Base-by-base conservation (phyloP, 2,888 invertebrate genomes). In the Adela reaumurella region DNA sequence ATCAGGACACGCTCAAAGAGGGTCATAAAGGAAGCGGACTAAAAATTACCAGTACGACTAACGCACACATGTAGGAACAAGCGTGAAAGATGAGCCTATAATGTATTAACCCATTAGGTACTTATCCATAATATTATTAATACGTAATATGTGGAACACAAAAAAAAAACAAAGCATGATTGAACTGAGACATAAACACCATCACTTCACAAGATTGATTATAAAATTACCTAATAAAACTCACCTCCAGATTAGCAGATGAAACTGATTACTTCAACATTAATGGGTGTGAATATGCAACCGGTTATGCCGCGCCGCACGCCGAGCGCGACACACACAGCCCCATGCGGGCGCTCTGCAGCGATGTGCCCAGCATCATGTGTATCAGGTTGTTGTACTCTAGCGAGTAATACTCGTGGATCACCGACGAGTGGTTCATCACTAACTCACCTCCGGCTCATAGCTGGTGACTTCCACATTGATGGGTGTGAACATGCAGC, bases 401-500 rank as follows among this genome's bases (percentile, higher is more conserved):
- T 54, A 6, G 24, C 5, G 24, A 24, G 24, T 4, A 24, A 24
- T 8, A 24, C 5, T 8, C 8, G 5, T 24, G 24, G 24, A 97
- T 97, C 49, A 97, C 92, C 0, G 24, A 24, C 24, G 8, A 6
- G 24, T 24, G 5, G 4, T 4, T 24, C 24, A 4, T 8, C 24
- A 49, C 43, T 43, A 24, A 49, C 48, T 61, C 56, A 86, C 85
- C 82, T 99, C 99, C 1, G 98, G 95, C 64, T 95, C 94, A 65
- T 97, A 97, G 60, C 89, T 89, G 14, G 85, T 86, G 50, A 96
- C 84, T 61, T 93, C 90, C 8, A 97, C 93, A 56, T 91, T 89
- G 35, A 97, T 89, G 19, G 97, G 95, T 1, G 97, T 96, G 72
- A 98, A 99, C 96, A 96, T 94, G 66, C 91, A 91, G 53, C 97